Conservation (phyloP, 2,888 invertebrate genomes). For the Cephus pygmeus region DNA sequence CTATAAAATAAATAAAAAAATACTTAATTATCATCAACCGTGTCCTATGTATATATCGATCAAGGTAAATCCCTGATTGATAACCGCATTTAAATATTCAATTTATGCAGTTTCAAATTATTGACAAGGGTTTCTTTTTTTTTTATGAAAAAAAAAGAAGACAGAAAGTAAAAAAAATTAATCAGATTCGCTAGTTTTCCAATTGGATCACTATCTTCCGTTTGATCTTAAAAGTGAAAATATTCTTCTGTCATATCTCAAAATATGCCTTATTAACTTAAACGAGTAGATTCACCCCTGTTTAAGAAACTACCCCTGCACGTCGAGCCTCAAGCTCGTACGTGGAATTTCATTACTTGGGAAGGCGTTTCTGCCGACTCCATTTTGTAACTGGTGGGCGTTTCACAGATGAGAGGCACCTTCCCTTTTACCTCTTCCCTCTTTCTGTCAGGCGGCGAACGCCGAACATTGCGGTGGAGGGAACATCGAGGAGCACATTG, state of each 20-base stretch:
- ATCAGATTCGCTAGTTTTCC: no score
- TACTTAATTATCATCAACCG: background rate
- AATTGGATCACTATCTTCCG: background rate
- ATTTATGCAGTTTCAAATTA: background rate
- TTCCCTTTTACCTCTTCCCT: constrained; percentile 42
- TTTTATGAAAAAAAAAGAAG: background rate
- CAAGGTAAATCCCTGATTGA: background rate
- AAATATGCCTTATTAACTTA: background rate
- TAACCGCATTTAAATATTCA: background rate
- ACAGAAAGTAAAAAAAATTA: no score
- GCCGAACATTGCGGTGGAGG: constrained; percentile 35
- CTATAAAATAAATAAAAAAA: constrained; percentile 36
- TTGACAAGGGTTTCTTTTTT: background rate
- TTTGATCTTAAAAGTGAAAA: background rate
- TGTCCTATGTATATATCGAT: background rate
- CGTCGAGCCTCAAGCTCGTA: background rate
- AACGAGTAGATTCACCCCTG: background rate
- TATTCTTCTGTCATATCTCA: background rate
- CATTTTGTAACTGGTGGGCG: constrained; percentile 56
- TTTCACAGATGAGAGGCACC: constrained; percentile 31
- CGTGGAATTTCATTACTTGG: background rate
- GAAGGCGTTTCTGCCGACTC: constrained; percentile 43
- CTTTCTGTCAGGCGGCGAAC: background rate
- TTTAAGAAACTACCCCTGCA: background rate
- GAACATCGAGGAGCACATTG: constrained; percentile 52